Conservation (phyloP, 2,113 vertebrate species). For the Percopsis transmontana region DNA sequence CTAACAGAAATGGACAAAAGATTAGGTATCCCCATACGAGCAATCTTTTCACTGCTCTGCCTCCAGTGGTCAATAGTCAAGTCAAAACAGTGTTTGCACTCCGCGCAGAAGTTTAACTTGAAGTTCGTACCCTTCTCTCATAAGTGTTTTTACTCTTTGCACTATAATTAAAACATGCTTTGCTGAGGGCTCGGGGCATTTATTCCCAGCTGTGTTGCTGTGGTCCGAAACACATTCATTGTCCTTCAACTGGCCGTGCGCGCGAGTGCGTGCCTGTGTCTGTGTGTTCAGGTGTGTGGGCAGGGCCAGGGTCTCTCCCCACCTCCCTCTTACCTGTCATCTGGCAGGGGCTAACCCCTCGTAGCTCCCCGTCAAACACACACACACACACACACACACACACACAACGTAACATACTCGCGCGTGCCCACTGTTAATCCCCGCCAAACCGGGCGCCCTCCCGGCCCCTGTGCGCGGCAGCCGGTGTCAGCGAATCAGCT, state of each 20-base stretch:
- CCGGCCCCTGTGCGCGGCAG: slow-evolving; percentile 64
- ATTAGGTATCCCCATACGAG: too few relatives aligned
- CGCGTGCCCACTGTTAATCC: background rate
- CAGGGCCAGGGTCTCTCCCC: slow-evolving; percentile 44
- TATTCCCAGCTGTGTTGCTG: slow-evolving; percentile 71
- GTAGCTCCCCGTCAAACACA: slow-evolving; percentile 72
- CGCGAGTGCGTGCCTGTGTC: slow-evolving; percentile 15
- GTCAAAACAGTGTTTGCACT: background rate
- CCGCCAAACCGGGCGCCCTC: slow-evolving; percentile 70
- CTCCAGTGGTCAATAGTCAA: too few relatives aligned
- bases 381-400: slow-evolving; percentile 42
- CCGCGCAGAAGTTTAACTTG: background rate
- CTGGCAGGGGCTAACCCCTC: slow-evolving; percentile 72
- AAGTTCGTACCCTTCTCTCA: background rate
- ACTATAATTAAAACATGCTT: slow-evolving; percentile 57
- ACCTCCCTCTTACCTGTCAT: slow-evolving; percentile 75
- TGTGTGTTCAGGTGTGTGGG: slow-evolving; percentile 59
- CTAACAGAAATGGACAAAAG: background rate
- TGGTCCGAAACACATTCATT: slow-evolving; percentile 48
- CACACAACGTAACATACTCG: slow-evolving; percentile 31
- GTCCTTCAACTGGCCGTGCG: slow-evolving; percentile 69
- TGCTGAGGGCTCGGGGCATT: slow-evolving; percentile 49
- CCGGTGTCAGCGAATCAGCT: slow-evolving; percentile 78
- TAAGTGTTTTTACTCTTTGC: slow-evolving; percentile 19
- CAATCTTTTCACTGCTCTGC: too few relatives aligned